A percentile compares a stretch with the other conserved stretches of the same genome.
phyloP scores from a whole-genome alignment of 2,888 invertebrate species.

The Leistus spinibarbis region DNA sequence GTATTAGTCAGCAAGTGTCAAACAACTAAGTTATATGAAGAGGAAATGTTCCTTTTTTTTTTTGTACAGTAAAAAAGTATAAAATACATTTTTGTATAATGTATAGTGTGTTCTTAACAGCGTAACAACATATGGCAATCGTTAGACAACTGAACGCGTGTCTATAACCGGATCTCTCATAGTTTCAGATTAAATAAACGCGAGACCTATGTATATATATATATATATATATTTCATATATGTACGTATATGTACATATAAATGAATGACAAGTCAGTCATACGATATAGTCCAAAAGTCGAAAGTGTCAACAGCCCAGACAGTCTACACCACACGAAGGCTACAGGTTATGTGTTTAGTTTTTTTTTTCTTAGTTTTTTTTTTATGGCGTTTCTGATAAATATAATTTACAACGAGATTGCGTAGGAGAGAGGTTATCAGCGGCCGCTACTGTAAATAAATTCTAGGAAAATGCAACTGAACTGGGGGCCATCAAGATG shows the following conservation, averaged over 20 bases:
- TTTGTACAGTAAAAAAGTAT: not conserved
- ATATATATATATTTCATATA: slow-evolving; percentile 4
- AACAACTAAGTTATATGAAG: not conserved
- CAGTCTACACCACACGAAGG: not conserved
- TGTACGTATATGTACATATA: not conserved
- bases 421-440: not conserved
- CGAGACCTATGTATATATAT: not conserved
- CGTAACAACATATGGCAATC: not conserved
- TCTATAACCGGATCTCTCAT: not conserved
- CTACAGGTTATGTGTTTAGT: too few species aligned
- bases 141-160: not conserved
- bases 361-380: not conserved
- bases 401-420: not conserved
- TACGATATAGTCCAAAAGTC: not conserved
- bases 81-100: not conserved
- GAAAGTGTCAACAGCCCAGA: not conserved
- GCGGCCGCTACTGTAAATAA: not conserved
- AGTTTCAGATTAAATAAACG: not conserved
- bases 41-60: not conserved
- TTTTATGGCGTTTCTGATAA: not conserved
- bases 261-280: not conserved
- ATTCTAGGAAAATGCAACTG: not conserved
- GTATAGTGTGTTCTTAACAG: too few species aligned
- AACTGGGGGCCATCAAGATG: not conserved
- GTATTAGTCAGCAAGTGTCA: not conserved